These are phyloP conservation scores for Glaucidium brasilianum DNA, from an alignment of 2,113 vertebrate species.

Conservation along the genomic window DNA sequence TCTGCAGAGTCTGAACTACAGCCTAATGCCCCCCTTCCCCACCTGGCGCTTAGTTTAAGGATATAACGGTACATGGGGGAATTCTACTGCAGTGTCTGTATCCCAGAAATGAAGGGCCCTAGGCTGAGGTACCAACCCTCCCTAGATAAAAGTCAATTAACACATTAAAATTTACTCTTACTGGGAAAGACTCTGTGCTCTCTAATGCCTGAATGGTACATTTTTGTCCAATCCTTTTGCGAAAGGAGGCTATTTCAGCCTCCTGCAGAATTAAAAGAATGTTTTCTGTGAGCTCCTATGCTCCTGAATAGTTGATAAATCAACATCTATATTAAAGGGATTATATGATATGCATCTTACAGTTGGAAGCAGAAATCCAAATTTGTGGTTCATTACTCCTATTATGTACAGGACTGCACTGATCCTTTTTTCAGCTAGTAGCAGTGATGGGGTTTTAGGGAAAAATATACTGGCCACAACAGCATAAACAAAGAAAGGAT, in stretches of 20 bases:
- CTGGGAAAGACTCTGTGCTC: not conserved
- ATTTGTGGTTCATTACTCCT: conserved; percentile 34
- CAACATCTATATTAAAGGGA: not conserved
- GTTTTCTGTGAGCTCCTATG: not conserved
- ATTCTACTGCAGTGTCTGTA: not conserved
- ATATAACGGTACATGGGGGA: not conserved
- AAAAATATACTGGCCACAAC: conserved; percentile 10
- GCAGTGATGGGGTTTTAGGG: not conserved
- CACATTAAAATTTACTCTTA: not conserved
- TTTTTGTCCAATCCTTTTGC: conserved; percentile 9
- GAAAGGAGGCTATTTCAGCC: not conserved
- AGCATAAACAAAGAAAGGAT: not conserved
- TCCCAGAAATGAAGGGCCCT: not conserved
- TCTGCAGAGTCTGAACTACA: not conserved
- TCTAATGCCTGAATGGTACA: not conserved
- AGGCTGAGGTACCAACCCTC: not conserved
- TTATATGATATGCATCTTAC: not conserved
- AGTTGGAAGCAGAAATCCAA: conserved; percentile 8
- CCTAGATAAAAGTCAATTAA: not conserved
- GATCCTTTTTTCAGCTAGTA: conserved; percentile 7
- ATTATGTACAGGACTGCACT: not conserved
- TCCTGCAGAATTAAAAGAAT: not conserved
- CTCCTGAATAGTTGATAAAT: not conserved
- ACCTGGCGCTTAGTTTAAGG: not conserved
- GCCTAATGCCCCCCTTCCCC: too few relatives aligned